Base-by-base conservation (phyloP, 92 coral and sea anemone genomes). In the Epizoanthus ramosus region DNA sequence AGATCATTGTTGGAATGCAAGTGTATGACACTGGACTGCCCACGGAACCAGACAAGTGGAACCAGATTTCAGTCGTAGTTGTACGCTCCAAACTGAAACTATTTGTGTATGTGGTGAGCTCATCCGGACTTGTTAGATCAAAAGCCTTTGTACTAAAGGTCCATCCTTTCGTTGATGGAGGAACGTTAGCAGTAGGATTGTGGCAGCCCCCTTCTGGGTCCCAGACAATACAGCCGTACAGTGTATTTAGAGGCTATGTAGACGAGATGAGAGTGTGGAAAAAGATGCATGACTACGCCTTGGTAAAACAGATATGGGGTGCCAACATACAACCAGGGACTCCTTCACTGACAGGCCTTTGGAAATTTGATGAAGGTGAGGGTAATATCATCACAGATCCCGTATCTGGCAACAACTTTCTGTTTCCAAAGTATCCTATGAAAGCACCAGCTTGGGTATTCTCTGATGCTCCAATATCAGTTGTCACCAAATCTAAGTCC, bases 131-230 rank as follows among this genome's bases (percentile, higher is more conserved):
- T 15, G 86, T 90, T 56, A 79, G 68, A 25, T 87, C 81, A 63
- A 90, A 82, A 31, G 47, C 71, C 18, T 90, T 87, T 67, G 80
- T 16, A 22, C 69, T 76, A 37, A 68, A 71, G 21, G 45, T 35
- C 39, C 39, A 25, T 70, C 90, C 90, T 43, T 87, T 90, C 35
- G 41, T 31, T 16, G 63, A 68, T 47, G 86, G 80, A 17, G 93
- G 93, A 82, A 80, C 90, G 8, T 60, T 90, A 57, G 90, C 88
- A 24, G 74, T 90, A 19, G 93, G 93, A 18, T 79, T 88, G 24
- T 90, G 93, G 93, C 93, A 90, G 65, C 90, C 93, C 15, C 75
- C 93, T 12, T 85, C 88, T n/a, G 93, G 90, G 14, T 74, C 73
- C 8, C 85, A 23, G 33, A 83, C 67, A 57, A 39, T 84, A 28